phyloP scores from a whole-genome alignment of 2,797 vertebrate genomes.

The Adelosebastes latens region DNA sequence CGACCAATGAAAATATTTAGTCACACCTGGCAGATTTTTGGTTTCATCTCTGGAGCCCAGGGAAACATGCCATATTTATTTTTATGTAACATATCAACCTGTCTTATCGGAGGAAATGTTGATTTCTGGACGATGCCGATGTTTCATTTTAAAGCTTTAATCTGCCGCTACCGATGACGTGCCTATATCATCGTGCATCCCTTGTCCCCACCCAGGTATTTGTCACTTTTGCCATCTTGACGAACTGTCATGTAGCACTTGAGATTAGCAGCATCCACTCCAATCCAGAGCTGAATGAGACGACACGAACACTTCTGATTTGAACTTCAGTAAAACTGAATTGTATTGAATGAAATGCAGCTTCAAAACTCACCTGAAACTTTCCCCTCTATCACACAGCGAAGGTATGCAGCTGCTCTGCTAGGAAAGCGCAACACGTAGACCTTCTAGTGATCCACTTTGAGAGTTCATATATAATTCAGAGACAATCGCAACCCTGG shows the following conservation, averaged over 20 bases:
- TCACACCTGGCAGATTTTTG: too few species aligned
- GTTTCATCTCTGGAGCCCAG: too few species aligned
- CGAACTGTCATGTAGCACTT: neutral
- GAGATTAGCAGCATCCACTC: neutral
- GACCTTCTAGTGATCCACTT: constrained; percentile 58
- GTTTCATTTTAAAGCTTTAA: too few species aligned
- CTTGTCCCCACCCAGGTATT: neutral
- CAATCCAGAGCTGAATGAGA: neutral
- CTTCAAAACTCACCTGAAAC: constrained; percentile 47
- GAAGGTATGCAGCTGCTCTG: constrained; percentile 18
- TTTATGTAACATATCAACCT: too few species aligned
- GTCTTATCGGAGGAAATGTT: too few species aligned
- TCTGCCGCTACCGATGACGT: too few species aligned
- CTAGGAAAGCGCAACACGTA: constrained; percentile 53
- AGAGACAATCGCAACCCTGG: constrained; percentile 43
- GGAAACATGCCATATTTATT: too few species aligned
- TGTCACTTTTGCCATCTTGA: neutral
- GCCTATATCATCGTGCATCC: neutral
- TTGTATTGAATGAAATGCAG: neutral
- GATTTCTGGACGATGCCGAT: too few species aligned
- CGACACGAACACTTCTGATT: neutral
- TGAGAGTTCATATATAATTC: constrained; percentile 69
- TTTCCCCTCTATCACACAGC: neutral
- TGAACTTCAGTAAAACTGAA: neutral
- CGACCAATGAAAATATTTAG: too few species aligned